A percentile compares a stretch with the other conserved stretches of the same genome.
phyloP scores from a whole-genome alignment of 2,797 vertebrate species.

The Gymnoscopelus braueri region DNA sequence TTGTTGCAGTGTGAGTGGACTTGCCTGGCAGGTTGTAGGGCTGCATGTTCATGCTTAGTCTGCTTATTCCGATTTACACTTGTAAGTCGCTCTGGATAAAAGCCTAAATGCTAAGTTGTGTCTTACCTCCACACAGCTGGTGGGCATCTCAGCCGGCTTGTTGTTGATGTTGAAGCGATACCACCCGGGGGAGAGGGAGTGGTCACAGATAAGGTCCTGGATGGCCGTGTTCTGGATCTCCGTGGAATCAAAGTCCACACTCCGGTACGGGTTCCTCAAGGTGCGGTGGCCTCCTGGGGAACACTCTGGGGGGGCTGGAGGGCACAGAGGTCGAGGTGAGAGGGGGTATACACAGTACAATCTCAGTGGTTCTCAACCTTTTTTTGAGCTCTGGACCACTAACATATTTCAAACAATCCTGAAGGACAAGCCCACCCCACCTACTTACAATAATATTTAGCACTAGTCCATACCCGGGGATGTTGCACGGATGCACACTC shows the following conservation, averaged over 20 bases:
- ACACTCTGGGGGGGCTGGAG: conserved; percentile 81
- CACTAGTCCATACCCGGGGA: too few relatives aligned
- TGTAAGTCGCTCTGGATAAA: too few relatives aligned
- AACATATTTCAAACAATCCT: background rate
- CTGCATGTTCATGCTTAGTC: too few relatives aligned
- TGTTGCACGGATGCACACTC: too few relatives aligned
- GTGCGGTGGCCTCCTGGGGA: conserved; percentile 69
- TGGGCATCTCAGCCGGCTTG: conserved; percentile 84
- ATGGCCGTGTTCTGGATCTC: conserved; percentile 79
- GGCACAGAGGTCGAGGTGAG: background rate
- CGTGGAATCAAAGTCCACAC: conserved; percentile 82
- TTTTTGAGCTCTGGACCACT: background rate
- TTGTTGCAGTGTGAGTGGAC: too few relatives aligned
- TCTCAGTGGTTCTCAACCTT: background rate
- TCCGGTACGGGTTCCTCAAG: conserved; percentile 75
- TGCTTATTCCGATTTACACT: too few relatives aligned
- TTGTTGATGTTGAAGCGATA: conserved; percentile 82
- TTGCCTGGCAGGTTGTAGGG: too few relatives aligned
- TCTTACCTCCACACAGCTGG: conserved; percentile 83
- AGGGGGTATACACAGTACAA: too few relatives aligned
- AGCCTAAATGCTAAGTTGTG: too few relatives aligned
- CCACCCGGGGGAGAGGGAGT: conserved; percentile 81
- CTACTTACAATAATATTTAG: too few relatives aligned
- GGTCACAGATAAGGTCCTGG: conserved; percentile 86
- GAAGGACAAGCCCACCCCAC: too few relatives aligned